phyloP scores from a whole-genome alignment of 2,888 invertebrate species.

The Apotomis turbidana region DNA sequence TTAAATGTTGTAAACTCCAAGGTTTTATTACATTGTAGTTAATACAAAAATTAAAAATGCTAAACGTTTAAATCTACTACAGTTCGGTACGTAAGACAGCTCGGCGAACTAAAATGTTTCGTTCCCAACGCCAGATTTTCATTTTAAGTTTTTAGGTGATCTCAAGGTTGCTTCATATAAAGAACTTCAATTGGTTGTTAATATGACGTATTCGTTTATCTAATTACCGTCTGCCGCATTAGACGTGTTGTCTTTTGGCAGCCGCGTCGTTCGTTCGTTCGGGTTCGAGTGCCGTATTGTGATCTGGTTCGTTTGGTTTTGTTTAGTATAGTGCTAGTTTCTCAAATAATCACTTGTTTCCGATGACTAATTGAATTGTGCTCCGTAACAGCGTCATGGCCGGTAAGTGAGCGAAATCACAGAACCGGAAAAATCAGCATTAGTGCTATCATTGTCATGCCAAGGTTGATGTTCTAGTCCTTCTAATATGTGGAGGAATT shows the following conservation, averaged over 20 bases:
- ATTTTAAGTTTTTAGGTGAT: slow-evolving; percentile 62
- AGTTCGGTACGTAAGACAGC: slow-evolving; percentile 62
- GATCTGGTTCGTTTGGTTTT: slow-evolving; percentile 27
- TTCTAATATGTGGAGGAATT: slow-evolving; percentile 31
- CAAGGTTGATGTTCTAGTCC: slow-evolving; percentile 33
- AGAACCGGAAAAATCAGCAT: slow-evolving; percentile 37
- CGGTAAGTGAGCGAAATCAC: slow-evolving; percentile 64
- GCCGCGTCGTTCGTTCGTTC: slow-evolving; percentile 39
- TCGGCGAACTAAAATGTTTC: slow-evolving; percentile 49
- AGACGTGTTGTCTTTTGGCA: slow-evolving; percentile 59
- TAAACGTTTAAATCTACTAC: slow-evolving; percentile 47
- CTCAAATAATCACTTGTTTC: slow-evolving; percentile 56
- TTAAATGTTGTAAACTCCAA: slow-evolving; percentile 32
- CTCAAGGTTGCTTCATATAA: slow-evolving; percentile 71
- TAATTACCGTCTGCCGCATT: slow-evolving; percentile 68
- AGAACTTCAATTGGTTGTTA: slow-evolving; percentile 59
- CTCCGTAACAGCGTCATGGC: slow-evolving; percentile 65
- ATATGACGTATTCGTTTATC: slow-evolving; percentile 67
- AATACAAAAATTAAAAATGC: slow-evolving; percentile 49
- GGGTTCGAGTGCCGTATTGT: slow-evolving; percentile 33
- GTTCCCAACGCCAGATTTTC: slow-evolving; percentile 53
- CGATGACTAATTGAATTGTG: slow-evolving; percentile 61
- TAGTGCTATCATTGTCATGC: slow-evolving; percentile 38
- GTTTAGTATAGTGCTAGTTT: slow-evolving; percentile 53
- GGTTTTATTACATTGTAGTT: slow-evolving; percentile 15